phyloP scores from a whole-genome alignment of 2,888 invertebrate genomes.

The Calephelis perditalis region DNA sequence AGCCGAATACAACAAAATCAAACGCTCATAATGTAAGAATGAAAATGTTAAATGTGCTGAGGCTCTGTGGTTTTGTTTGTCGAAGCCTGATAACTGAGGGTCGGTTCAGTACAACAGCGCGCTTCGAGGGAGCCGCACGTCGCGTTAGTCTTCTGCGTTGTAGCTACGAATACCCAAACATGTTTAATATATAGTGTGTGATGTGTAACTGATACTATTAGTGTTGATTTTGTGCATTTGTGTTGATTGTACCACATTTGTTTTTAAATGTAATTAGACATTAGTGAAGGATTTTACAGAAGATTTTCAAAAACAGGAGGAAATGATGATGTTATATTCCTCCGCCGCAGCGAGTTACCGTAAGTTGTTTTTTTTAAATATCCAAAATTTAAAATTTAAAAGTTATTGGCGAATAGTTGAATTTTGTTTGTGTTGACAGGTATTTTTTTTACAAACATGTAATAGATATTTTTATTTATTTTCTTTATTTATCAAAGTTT shows the following conservation, averaged over 20 bases:
- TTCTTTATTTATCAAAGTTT: no score
- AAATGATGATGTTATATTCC: constrained; percentile 12
- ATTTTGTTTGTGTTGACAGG: no score
- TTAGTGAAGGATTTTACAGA: constrained; percentile 5
- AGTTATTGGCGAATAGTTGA: no score
- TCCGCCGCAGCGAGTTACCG: constrained; percentile 3
- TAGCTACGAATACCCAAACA: background rate
- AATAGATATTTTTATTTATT: no score
- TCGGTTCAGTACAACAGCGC: constrained; percentile 10
- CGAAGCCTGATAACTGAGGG: constrained; percentile 49
- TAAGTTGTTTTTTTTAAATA: background rate
- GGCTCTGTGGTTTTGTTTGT: constrained; percentile 48
- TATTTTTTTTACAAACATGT: no score
- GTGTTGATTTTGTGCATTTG: constrained; percentile 5
- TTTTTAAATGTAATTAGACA: constrained; percentile 7
- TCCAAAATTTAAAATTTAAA: no score
- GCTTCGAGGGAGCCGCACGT: constrained; percentile 4
- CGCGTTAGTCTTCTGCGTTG: background rate
- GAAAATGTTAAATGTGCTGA: constrained; percentile 34
- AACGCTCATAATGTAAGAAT: constrained; percentile 34
- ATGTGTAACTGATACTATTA: constrained; percentile 5
- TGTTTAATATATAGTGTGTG: background rate
- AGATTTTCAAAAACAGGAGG: constrained; percentile 8
- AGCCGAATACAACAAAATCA: constrained; percentile 21
- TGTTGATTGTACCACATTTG: constrained; percentile 2